A percentile compares a stretch with the other conserved stretches of the same genome.
phyloP scores from a whole-genome alignment of 2,113 vertebrate genomes.

The Xiphophorus maculatus region DNA sequence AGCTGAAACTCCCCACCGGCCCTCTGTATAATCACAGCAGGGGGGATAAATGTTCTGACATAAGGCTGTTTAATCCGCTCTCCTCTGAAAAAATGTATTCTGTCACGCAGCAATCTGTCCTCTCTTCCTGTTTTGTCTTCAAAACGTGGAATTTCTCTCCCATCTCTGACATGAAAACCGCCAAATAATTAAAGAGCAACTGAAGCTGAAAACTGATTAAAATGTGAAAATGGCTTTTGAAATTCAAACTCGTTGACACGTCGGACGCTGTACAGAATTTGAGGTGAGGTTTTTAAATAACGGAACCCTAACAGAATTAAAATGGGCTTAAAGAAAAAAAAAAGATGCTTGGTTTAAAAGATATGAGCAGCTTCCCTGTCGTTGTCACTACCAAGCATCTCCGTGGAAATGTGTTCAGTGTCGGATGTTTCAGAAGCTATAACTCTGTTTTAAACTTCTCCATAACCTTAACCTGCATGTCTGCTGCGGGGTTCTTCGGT shows the following conservation, averaged over 20 bases:
- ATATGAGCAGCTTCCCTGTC: no score
- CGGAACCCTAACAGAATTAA: no score
- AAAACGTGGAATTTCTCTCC: constrained; percentile 15
- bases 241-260: neutral
- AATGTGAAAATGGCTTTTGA: neutral
- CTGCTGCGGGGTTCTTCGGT: no score
- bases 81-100: constrained; percentile 72
- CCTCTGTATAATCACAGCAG: constrained; percentile 52
- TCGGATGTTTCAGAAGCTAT: no score
- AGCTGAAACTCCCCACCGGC: constrained; percentile 12
- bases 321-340: no score
- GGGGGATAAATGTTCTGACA: constrained; percentile 71
- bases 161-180: no score
- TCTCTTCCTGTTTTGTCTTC: constrained; percentile 40
- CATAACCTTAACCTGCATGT: no score
- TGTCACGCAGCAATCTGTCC: constrained; percentile 75
- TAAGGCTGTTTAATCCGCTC: constrained; percentile 75
- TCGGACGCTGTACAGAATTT: neutral
- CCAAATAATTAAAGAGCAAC: neutral
- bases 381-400: no score
- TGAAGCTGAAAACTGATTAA: neutral
- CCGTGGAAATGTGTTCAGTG: no score
- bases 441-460: no score
- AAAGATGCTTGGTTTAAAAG: no score
- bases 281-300: neutral